Evolutionary conservation across 2,113 vertebrate genomes (phyloP), one percentile per base, ranked within the genome.

Genomic region (Ameiurus melas): DNA sequence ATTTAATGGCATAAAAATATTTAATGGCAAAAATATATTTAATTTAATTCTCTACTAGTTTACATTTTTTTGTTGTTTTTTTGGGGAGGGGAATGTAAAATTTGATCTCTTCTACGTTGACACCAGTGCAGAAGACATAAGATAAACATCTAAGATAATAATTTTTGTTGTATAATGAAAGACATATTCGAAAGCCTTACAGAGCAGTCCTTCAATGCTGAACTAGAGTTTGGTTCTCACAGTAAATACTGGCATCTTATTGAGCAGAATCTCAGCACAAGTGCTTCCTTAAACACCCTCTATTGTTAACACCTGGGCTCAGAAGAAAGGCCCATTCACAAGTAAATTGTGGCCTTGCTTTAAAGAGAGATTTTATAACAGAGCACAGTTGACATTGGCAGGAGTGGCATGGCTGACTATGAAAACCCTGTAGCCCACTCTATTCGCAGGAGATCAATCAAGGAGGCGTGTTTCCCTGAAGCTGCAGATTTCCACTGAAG

Each of bases 271-370:
- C 93, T 93, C 91, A 94, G 91, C 93, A 93, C 90, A 89, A 94
- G 94, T 92, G 92, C 94, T 95, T 96, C 94, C 94, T 95, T 95
- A 95, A 94, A 92, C 84, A 60, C 91, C 75, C 93, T 95, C 94
- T 95, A 95, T 96, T 95, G 94, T 95, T 95, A 95, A 95, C 95
- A 96, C 95, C 94, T 96, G 95, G 93, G 92, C 89, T 91, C 84
- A 91, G 93, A 94, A 95, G 93, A 95, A 95, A 93, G 92, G 92
- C 91, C 91, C 93, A 95, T 94, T 94, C 94, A 95, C 90, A 93
- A 93, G 90, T 93, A 93, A 93, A 95, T 92, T 92, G 93, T 95
- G 92, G 93, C 91, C 92, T 84, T 89, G 91, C 91, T 94, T 95
- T 94, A 94, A 91, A 89, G 92, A 92, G 91, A 91, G 94, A 94